A percentile compares a stretch with the other conserved stretches of the same genome.
These are phyloP conservation scores for Byasa hedistus DNA, from an alignment of 2,888 invertebrate species.

Conservation along the genomic window DNA sequence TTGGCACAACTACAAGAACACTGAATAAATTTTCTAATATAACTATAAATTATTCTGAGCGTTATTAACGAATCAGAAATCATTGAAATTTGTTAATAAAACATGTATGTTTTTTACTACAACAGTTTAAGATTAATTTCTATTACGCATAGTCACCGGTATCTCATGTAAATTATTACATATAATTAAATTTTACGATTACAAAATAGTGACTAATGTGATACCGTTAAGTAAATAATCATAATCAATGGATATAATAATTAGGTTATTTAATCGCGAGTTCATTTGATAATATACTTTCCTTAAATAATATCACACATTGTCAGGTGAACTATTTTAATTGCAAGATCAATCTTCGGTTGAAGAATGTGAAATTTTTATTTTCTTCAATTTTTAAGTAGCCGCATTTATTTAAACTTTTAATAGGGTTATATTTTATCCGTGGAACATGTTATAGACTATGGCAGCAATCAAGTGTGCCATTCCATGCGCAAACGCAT, in stretches of 20 bases:
- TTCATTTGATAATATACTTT: neutral
- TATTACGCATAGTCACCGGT: too few species aligned
- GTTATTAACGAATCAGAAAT: too few species aligned
- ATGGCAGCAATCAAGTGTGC: constrained; percentile 56
- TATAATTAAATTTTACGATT: neutral
- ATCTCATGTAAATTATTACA: neutral
- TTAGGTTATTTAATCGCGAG: constrained; percentile 13
- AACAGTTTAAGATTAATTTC: too few species aligned
- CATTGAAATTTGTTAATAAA: too few species aligned
- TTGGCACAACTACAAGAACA: constrained; percentile 1
- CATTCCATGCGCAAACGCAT: constrained; percentile 54
- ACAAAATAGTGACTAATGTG: neutral
- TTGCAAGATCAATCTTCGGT: neutral
- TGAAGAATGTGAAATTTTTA: neutral
- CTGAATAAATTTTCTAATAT: too few species aligned
- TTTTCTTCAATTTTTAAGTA: neutral
- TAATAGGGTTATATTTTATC: constrained; percentile 20
- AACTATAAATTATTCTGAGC: too few species aligned
- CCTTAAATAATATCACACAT: neutral
- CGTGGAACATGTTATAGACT: constrained; percentile 33
- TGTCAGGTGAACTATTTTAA: neutral
- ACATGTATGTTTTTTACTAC: too few species aligned
- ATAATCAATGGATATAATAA: neutral
- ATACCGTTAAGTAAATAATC: neutral
- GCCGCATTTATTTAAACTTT: neutral